Conservation (phyloP, 2,797 vertebrate genomes). For the Myotis vivesi region DNA sequence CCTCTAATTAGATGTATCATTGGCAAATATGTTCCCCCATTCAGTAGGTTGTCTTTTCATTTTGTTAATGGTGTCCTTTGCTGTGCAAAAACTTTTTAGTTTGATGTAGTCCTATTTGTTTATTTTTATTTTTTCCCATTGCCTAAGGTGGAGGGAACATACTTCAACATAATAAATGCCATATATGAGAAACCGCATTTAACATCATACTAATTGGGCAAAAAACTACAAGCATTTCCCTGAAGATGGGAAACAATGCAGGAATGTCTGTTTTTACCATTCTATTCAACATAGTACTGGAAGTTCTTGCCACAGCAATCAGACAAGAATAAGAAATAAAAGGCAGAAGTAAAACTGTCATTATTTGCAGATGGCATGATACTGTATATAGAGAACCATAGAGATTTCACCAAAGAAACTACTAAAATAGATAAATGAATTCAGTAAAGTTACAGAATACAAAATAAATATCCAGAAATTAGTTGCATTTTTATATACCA, state of each 20-base stretch:
- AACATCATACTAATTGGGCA: not conserved
- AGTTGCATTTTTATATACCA: not conserved
- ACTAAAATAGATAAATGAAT: not conserved
- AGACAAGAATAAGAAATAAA: not conserved
- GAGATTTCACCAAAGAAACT: not conserved
- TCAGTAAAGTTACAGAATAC: not conserved
- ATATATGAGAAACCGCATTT: not conserved
- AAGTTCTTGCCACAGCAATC: not conserved
- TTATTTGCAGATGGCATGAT: not conserved
- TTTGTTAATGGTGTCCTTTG: not conserved
- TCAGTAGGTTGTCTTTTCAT: not conserved
- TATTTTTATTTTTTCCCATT: not conserved
- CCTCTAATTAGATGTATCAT: not conserved
- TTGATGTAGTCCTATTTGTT: not conserved
- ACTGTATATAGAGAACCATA: not conserved
- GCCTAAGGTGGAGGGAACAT: not conserved
- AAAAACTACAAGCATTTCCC: not conserved
- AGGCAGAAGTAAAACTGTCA: not conserved
- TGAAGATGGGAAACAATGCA: not conserved
- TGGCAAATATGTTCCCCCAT: not conserved
- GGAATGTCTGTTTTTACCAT: not conserved
- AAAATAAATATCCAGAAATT: not conserved
- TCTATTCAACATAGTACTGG: not conserved
- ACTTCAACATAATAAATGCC: too few species aligned
- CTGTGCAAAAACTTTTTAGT: not conserved